Conservation (phyloP, 2,888 invertebrate species). For the Melipona bicolor region DNA sequence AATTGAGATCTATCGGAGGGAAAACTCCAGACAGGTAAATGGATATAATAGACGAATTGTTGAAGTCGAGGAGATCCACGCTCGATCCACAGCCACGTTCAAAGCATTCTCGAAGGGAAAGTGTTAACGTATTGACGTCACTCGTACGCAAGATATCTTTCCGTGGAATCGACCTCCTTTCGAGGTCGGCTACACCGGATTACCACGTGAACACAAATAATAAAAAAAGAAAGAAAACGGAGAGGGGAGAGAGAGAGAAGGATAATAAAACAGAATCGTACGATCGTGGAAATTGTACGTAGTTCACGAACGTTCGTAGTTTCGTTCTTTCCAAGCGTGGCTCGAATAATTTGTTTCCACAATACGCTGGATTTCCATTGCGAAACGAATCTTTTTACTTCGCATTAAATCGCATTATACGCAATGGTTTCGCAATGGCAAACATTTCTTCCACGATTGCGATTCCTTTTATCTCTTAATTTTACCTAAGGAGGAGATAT, state of each 20-base stretch:
- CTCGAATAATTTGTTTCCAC: slow-evolving; percentile 20
- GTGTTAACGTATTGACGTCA: slow-evolving; percentile 76
- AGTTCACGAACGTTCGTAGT: neutral
- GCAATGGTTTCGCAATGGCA: slow-evolving; percentile 38
- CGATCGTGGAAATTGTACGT: neutral
- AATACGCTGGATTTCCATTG: slow-evolving; percentile 26
- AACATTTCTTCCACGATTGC: slow-evolving; percentile 6
- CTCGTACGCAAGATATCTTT: slow-evolving; percentile 68
- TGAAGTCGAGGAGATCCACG: slow-evolving; percentile 50
- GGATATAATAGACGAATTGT: neutral
- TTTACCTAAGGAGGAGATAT: neutral
- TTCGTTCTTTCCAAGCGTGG: neutral
- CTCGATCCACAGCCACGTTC: neutral
- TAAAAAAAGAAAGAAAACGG: neutral
- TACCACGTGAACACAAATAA: slow-evolving; percentile 39
- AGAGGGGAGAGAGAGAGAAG: neutral
- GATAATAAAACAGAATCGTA: neutral
- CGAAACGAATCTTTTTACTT: slow-evolving; percentile 34
- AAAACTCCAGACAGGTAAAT: slow-evolving; percentile 13
- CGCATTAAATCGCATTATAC: slow-evolving; percentile 5
- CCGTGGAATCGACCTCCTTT: slow-evolving; percentile 76
- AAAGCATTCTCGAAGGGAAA: slow-evolving; percentile 72
- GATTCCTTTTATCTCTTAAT: slow-evolving; percentile 40
- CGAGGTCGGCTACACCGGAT: slow-evolving; percentile 70
- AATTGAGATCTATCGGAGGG: neutral